phyloP scores from a whole-genome alignment of 2,113 vertebrate species.

The Trachemys scripta region DNA sequence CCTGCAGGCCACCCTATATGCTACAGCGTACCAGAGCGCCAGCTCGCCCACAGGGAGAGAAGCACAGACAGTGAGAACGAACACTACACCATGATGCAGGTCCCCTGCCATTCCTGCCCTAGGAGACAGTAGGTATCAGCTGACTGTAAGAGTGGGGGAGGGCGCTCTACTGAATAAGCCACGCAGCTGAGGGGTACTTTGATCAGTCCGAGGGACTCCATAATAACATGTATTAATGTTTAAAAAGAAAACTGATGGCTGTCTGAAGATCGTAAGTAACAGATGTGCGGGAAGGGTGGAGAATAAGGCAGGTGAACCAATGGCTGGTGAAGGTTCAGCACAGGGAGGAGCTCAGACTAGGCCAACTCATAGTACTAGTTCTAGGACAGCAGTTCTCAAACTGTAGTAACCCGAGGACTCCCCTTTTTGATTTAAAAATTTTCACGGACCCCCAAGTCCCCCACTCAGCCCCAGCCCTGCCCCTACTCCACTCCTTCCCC shows the following conservation, averaged over 20 bases:
- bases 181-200: background rate
- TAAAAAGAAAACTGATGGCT: too few species aligned
- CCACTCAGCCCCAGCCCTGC: too few species aligned
- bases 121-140: too few species aligned
- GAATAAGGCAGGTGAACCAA: background rate
- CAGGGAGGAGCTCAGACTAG: rapidly evolving
- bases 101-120: background rate
- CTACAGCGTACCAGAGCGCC: background rate
- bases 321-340: background rate
- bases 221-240: constrained; percentile 3
- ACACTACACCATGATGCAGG: background rate
- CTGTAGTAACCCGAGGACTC: too few species aligned
- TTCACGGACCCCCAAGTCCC: too few species aligned
- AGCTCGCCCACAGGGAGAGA: background rate
- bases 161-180: background rate
- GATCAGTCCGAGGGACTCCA: background rate
- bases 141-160: background rate
- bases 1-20: background rate
- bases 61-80: background rate
- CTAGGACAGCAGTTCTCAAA: too few species aligned
- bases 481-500: too few species aligned
- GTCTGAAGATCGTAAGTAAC: background rate
- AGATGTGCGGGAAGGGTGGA: background rate
- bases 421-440: too few species aligned
- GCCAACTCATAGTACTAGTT: background rate